phyloP scores from a whole-genome alignment of 2,888 invertebrate species.

The Hecatera dysodea region DNA sequence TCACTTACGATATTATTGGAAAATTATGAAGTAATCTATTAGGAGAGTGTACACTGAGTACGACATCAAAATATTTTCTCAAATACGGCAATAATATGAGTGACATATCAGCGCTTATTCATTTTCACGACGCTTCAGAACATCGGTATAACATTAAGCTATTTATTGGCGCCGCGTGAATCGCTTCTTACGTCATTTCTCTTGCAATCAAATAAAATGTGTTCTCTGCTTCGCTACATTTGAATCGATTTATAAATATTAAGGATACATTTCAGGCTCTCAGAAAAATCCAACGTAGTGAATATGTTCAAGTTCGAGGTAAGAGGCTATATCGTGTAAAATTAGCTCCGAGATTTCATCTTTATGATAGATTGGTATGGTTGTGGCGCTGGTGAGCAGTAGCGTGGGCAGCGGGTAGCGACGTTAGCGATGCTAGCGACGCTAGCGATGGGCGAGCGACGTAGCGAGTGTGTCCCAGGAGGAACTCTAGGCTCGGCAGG shows the following conservation, averaged over 20 bases:
- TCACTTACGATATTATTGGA: constrained; percentile 67
- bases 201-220: constrained; percentile 73
- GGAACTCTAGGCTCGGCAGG: constrained; percentile 89
- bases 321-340: constrained; percentile 74
- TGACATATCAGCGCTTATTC: constrained; percentile 68
- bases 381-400: constrained; percentile 72
- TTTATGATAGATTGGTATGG: constrained; percentile 72
- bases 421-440: constrained; percentile 44
- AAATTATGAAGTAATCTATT: constrained; percentile 67
- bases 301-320: constrained; percentile 66
- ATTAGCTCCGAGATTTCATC: constrained; percentile 69
- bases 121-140: constrained; percentile 54
- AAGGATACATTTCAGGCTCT: constrained; percentile 62
- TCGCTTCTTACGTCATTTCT: constrained; percentile 66
- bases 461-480: constrained; percentile 83
- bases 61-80: constrained; percentile 65
- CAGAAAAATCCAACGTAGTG: constrained; percentile 64
- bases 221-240: constrained; percentile 71
- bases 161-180: constrained; percentile 53
- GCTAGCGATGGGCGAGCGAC: constrained; percentile 51
- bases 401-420: constrained; percentile 63
- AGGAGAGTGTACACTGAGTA: constrained; percentile 69
- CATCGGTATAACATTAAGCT: constrained; percentile 43
- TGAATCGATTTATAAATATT: constrained; percentile 66
- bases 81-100: constrained; percentile 55